Conservation (phyloP, 2,888 invertebrate species). For the Petrolisthes cinctipes region DNA sequence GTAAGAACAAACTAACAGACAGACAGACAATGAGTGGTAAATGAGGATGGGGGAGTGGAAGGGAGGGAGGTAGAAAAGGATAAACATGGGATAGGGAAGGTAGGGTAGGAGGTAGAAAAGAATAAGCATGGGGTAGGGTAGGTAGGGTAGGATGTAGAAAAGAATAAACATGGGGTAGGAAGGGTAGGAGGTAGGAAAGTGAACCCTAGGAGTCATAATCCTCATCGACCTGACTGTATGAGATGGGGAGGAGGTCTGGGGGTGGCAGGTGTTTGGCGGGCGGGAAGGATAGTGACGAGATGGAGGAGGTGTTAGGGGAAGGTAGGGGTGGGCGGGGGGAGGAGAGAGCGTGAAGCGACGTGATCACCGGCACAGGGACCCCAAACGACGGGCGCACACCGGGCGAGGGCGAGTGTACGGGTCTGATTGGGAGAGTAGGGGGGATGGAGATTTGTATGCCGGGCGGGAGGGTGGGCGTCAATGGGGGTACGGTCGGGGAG, state of each 20-base stretch:
- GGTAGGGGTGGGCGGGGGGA: background rate
- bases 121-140: too few species aligned
- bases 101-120: too few species aligned
- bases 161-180: too few species aligned
- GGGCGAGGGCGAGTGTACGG: conserved; percentile 16
- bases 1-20: too few species aligned
- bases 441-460: background rate
- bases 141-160: too few species aligned
- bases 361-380: conserved; percentile 50
- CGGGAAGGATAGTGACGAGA: background rate
- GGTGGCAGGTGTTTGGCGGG: background rate
- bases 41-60: too few species aligned
- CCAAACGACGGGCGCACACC: conserved; percentile 37
- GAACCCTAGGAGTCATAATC: conserved; percentile 47
- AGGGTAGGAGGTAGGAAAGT: too few species aligned
- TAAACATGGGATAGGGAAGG: too few species aligned
- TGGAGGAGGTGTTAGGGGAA: background rate
- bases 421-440: background rate
- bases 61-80: too few species aligned
- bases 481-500: conserved; percentile 1
- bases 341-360: conserved; percentile 34
- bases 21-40: too few species aligned
- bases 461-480: background rate
- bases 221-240: conserved; percentile 40
- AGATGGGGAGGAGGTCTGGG: background rate